Percentiles rank a stretch among this genome's conserved stretches.
Evolutionary conservation across 2,113 vertebrate genomes (phyloP).

Genomic region (Planiliza haematocheilus): DNA sequence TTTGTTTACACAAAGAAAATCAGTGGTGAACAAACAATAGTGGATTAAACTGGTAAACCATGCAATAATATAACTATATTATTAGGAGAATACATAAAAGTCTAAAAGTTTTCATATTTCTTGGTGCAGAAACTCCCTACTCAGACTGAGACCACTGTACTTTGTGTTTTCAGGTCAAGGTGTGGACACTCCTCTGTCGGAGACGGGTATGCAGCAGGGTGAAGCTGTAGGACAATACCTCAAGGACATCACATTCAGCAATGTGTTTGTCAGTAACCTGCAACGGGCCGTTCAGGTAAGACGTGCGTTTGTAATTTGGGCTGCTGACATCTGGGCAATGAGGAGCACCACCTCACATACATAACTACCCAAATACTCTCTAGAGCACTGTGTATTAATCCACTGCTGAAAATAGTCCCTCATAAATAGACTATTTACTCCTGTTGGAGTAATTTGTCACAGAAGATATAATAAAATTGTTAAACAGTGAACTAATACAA

Average conservation of each 20-base stretch:
- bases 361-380: too few relatives aligned
- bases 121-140: neutral
- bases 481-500: too few relatives aligned
- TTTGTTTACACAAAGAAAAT: neutral
- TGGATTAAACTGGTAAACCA: too few relatives aligned
- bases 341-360: neutral
- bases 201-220: slow-evolving; percentile 88
- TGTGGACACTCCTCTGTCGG: slow-evolving; percentile 89
- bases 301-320: too few relatives aligned
- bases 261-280: slow-evolving; percentile 90
- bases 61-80: too few relatives aligned
- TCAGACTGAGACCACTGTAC: neutral
- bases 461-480: too few relatives aligned
- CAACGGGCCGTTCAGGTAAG: slow-evolving; percentile 90
- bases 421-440: neutral
- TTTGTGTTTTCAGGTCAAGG: slow-evolving; percentile 89
- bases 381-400: neutral
- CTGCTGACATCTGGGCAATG: neutral
- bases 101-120: too few relatives aligned
- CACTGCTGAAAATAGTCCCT: neutral
- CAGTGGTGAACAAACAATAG: neutral
- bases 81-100: too few relatives aligned
- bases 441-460: too few relatives aligned
- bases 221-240: slow-evolving; percentile 89
- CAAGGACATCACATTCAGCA: slow-evolving; percentile 86